phyloP scores from a whole-genome alignment of 2,888 invertebrate genomes.

The Ferrisia virgata region DNA sequence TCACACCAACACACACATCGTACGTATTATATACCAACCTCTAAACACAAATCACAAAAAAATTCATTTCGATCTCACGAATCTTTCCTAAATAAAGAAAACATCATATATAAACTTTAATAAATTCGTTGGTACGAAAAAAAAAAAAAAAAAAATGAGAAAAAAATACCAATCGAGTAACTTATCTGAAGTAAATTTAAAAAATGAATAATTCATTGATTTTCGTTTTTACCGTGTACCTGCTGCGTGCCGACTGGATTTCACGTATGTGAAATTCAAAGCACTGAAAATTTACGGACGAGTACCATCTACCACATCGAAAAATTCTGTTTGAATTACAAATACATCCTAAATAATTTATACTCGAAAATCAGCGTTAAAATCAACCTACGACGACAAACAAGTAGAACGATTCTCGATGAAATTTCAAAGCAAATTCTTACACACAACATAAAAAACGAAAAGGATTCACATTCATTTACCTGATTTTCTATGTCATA shows the following conservation, averaged over 20 bases:
- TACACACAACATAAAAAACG: no score
- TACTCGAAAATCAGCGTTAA: not conserved
- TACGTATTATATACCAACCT: no score
- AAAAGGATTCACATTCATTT: no score
- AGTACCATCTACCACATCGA: not conserved
- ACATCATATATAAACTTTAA: not conserved
- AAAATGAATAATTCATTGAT: not conserved
- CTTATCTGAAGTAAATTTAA: not conserved
- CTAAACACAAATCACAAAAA: no score
- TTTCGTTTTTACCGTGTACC: not conserved
- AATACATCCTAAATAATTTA: not conserved
- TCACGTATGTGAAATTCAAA: not conserved
- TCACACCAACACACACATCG: no score
- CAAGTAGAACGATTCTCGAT: not conserved
- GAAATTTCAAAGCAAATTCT: not conserved
- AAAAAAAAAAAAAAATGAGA: not conserved
- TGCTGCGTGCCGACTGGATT: not conserved
- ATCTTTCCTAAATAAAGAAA: not conserved
- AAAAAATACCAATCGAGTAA: not conserved
- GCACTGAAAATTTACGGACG: not conserved
- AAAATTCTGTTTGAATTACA: not conserved
- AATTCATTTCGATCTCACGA: no score
- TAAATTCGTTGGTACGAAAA: no score
- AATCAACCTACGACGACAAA: not conserved
- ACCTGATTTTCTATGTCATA: no score